Conservation (phyloP, 2,797 vertebrate species). For the Jordanella pulchra region DNA sequence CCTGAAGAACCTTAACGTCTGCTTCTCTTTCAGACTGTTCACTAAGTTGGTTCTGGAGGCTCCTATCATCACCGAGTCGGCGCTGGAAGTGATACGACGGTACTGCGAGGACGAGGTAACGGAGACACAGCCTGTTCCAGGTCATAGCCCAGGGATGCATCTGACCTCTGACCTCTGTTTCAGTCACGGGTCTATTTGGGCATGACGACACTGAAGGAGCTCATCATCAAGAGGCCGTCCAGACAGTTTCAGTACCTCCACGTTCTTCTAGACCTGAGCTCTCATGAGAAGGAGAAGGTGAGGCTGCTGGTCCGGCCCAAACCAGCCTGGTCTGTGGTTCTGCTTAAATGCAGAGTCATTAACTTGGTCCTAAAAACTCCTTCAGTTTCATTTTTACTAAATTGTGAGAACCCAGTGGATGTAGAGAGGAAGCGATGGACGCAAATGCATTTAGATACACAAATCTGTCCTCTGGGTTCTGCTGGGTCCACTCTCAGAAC, state of each 20-base stretch:
- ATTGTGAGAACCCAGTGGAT: too few relatives aligned
- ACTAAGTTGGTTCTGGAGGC: constrained; percentile 94
- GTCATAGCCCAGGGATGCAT: not conserved
- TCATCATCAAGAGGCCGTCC: constrained; percentile 90
- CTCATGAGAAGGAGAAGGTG: constrained; percentile 95
- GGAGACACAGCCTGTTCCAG: fast-evolving
- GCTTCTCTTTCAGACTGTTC: constrained; percentile 82
- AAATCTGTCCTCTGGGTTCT: too few relatives aligned
- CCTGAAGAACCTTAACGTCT: not conserved
- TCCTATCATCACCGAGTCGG: constrained; percentile 90
- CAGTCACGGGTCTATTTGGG: constrained; percentile 94
- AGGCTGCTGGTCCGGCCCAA: not conserved
- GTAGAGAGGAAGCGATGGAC: too few relatives aligned
- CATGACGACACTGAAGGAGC: constrained; percentile 92
- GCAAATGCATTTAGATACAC: too few relatives aligned
- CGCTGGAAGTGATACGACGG: constrained; percentile 91
- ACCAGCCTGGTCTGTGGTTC: too few relatives aligned
- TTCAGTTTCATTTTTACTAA: too few relatives aligned
- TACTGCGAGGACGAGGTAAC: constrained; percentile 96
- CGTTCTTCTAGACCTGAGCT: constrained; percentile 93
- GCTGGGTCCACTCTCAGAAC: too few relatives aligned
- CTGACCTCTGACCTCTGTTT: not conserved
- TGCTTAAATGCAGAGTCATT: too few relatives aligned
- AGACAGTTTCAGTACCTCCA: constrained; percentile 95
- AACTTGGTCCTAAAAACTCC: too few relatives aligned